Conservation (phyloP, 2,888 invertebrate genomes). For the Venusia cambrica region DNA sequence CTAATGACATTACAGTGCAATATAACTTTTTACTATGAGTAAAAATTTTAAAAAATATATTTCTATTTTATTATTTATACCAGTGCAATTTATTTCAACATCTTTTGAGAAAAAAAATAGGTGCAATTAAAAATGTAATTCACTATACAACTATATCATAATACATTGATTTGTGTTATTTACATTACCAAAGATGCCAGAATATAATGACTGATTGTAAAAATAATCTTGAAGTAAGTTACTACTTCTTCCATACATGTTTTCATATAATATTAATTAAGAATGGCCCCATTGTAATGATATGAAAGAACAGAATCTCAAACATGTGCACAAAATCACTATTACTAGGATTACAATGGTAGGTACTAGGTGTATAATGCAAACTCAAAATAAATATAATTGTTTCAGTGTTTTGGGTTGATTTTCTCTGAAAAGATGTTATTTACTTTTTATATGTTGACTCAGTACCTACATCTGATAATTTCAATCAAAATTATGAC, state of each 20-base stretch:
- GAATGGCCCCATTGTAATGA: constrained; percentile 46
- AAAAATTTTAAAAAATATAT: constrained; percentile 55
- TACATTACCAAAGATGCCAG: constrained; percentile 73
- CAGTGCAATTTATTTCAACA: constrained; percentile 66
- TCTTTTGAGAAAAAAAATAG: constrained; percentile 34
- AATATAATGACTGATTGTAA: constrained; percentile 50
- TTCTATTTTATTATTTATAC: constrained; percentile 46
- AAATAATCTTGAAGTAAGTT: constrained; percentile 44
- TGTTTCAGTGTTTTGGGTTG: constrained; percentile 19
- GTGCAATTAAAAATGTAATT: constrained; percentile 37
- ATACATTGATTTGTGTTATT: constrained; percentile 33
- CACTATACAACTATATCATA: constrained; percentile 19
- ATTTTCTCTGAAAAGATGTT: constrained; percentile 5
- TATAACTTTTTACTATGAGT: constrained; percentile 76
- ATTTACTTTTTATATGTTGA: constrained; percentile 13
- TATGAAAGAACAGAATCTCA: constrained; percentile 48
- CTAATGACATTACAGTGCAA: constrained; percentile 62
- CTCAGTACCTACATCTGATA: constrained; percentile 24
- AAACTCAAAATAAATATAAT: constrained; percentile 21
- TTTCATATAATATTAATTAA: constrained; percentile 40
- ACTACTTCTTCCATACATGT: constrained; percentile 49
- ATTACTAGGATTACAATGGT: constrained; percentile 39
- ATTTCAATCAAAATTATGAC: constrained; percentile 61
- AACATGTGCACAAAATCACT: constrained; percentile 64
- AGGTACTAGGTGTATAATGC: constrained; percentile 27